Evolutionary conservation across 2,113 vertebrate species (phyloP).

Genomic region (Silurus glanis): DNA sequence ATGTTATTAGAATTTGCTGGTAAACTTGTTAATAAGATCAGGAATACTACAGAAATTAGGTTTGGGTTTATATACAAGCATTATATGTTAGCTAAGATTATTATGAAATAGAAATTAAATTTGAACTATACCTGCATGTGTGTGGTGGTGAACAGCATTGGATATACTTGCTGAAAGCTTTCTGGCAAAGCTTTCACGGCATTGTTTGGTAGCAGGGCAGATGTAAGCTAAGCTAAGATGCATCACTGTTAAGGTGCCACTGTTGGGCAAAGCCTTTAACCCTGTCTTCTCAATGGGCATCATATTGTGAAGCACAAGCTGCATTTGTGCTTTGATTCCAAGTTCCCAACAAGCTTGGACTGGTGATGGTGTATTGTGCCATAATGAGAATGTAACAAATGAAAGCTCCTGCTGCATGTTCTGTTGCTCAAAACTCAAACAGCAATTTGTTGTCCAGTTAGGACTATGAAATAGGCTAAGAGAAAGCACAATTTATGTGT

Average conservation of each 20-base stretch:
- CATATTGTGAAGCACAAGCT: too few relatives aligned
- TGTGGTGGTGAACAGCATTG: too few relatives aligned
- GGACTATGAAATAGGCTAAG: too few relatives aligned
- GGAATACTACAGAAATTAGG: not conserved
- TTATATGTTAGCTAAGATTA: not conserved
- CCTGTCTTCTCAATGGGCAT: not conserved
- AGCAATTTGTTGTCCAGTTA: too few relatives aligned
- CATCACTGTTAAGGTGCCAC: not conserved
- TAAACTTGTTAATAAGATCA: not conserved
- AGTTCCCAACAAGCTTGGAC: not conserved
- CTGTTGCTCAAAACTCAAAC: too few relatives aligned
- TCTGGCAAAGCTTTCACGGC: not conserved
- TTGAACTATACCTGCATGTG: too few relatives aligned
- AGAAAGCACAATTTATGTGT: too few relatives aligned
- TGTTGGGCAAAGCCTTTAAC: not conserved
- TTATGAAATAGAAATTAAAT: too few relatives aligned
- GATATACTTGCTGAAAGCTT: not conserved
- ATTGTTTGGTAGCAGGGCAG: too few relatives aligned
- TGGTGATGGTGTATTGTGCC: not conserved
- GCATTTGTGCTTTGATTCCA: not conserved
- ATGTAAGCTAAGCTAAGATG: too few relatives aligned
- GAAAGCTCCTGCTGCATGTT: not conserved
- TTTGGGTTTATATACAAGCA: not conserved
- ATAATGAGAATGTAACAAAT: not conserved
- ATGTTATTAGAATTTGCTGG: not conserved